Percentiles rank a stretch among this genome's conserved stretches.
phyloP scores from a whole-genome alignment of 2,888 invertebrate genomes.

The Charanyca ferruginea region DNA sequence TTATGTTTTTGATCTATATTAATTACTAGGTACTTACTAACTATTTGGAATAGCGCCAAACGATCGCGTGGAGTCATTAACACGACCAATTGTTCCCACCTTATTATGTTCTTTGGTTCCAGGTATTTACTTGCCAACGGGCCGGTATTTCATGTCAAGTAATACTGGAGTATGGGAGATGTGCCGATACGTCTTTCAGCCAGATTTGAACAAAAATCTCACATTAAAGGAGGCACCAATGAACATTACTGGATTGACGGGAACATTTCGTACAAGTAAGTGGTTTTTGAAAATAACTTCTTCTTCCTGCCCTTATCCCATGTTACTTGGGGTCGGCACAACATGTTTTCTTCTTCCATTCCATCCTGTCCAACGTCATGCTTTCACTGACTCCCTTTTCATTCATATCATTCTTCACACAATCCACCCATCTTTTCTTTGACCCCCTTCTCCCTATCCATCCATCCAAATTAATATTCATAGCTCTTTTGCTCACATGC shows the following conservation, averaged over 20 bases:
- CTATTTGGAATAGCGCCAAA: conserved; percentile 60
- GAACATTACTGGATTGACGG: conserved; percentile 71
- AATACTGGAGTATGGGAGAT: conserved; percentile 94
- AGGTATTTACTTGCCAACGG: conserved; percentile 91
- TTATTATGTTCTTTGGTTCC: conserved; percentile 66
- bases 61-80: conserved; percentile 61
- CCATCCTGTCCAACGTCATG: too few species aligned
- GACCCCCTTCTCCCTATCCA: too few species aligned
- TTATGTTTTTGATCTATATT: conserved; percentile 64
- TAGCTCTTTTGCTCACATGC: too few species aligned
- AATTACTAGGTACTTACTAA: conserved; percentile 58
- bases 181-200: conserved; percentile 88
- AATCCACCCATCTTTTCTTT: too few species aligned
- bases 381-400: too few species aligned
- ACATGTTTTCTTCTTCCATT: too few species aligned
- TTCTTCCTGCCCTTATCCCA: too few species aligned
- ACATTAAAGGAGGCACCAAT: conserved; percentile 65
- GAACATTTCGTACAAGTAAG: conserved; percentile 78
- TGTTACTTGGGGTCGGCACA: too few species aligned
- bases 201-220: conserved; percentile 64
- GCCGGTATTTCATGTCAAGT: conserved; percentile 92
- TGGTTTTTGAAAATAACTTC: conserved; percentile 25
- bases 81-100: conserved; percentile 57
- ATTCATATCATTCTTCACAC: too few species aligned
- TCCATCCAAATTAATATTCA: too few species aligned